Base-by-base conservation (phyloP, 1,140 invertebrate species). In the Galleria mellonella region DNA sequence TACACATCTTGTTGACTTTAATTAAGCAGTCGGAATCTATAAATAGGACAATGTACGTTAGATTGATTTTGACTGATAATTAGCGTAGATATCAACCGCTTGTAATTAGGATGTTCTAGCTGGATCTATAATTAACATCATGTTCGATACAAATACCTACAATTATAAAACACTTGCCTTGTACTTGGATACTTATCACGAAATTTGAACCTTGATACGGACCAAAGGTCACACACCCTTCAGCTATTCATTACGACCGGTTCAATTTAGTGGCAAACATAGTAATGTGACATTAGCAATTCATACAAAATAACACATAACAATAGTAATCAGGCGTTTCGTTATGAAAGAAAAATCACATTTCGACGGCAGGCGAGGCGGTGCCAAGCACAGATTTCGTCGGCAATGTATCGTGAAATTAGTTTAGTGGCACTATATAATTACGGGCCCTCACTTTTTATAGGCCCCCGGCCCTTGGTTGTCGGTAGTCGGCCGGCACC, bases 401-500 rank as follows among this genome's bases (percentile, higher is more conserved):
- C 65, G 74, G 71, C 81, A 84, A 84, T 82, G 81, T 84, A 83
- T 83, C 81, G 81, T 84, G 78, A 84, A 84, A 84, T 84, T 83
- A 84, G 81, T 84, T 84, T 84, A 83, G 74, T 81, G 76, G 76
- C 74, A 84, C 72, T 81, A 84, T 84, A 82, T 84, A 84, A 84
- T 84, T 84, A 84, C 67, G 67, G 47, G 62, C 67, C 73, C 73
- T 62, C 59, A 68, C 61, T 81, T 83, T 82, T 81, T 82, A 78
- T 72, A 23, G 62, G 61, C 56, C 72, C 69, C 69, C 44, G 37
- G 43, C 51, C n/a, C n/a, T 33, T 53, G 70, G 63, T 67, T 44
- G 53, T 44, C 43, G 45, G 66, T 8, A 15, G 8, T 15, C 14
- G 13, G 11, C 35, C 66, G 62, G 64, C 47, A 45, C 42, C 48